Evolutionary conservation across 1,140 invertebrate genomes (phyloP).

Genomic region (Helicoverpa zea): DNA sequence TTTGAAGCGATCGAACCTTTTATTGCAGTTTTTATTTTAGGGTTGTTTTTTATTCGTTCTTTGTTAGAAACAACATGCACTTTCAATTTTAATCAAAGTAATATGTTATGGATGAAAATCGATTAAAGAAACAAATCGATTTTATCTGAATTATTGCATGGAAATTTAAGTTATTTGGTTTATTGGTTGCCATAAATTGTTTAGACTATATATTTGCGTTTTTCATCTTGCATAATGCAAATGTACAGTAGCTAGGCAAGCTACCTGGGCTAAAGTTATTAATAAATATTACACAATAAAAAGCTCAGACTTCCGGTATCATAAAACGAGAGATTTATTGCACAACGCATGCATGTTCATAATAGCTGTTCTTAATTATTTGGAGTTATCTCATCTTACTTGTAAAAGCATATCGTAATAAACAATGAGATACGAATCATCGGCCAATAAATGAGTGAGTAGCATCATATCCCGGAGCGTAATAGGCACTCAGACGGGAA

Average conservation of each 20-base stretch:
- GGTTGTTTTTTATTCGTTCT: background rate
- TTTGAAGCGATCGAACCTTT: background rate
- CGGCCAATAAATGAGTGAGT: constrained; percentile 55
- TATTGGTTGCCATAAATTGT: too few species aligned
- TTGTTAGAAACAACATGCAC: background rate
- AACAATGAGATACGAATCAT: constrained; percentile 59
- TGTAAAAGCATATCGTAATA: constrained; percentile 48
- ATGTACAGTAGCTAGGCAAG: background rate
- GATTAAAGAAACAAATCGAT: too few species aligned
- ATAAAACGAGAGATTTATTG: constrained; percentile 28
- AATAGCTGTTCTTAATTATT: constrained; percentile 26
- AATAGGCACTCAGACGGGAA: constrained; percentile 59
- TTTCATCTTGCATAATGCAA: background rate
- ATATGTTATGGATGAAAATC: too few species aligned
- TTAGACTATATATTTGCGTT: background rate
- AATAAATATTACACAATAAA: background rate
- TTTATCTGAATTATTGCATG: too few species aligned
- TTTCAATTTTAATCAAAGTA: too few species aligned
- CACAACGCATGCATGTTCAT: background rate
- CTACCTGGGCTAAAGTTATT: background rate
- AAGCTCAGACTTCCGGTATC: constrained; percentile 7
- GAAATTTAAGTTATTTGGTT: too few species aligned
- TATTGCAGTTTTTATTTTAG: background rate
- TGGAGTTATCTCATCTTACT: constrained; percentile 32
- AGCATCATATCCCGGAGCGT: constrained; percentile 55